phyloP scores from a whole-genome alignment of 1,140 invertebrate genomes.

The Drosophila subobscura region DNA sequence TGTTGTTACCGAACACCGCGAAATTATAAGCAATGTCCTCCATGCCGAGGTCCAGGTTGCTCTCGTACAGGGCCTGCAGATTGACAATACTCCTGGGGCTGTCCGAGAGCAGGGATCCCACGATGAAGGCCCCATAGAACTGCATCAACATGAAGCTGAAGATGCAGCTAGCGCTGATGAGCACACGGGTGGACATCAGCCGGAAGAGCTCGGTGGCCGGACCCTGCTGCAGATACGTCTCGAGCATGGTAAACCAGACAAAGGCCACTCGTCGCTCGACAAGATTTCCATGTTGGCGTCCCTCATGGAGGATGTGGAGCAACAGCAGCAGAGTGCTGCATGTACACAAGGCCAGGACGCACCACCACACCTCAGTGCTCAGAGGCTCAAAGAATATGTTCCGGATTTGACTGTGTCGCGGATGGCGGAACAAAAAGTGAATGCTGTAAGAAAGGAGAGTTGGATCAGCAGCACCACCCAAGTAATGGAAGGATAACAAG shows the following conservation, averaged over 20 bases:
- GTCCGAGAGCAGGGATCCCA: conserved; percentile 86
- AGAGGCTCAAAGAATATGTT: conserved; percentile 85
- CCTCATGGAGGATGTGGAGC: conserved; percentile 49
- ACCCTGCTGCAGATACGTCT: conserved; percentile 72
- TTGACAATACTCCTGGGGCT: conserved; percentile 85
- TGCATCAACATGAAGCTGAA: conserved; percentile 86
- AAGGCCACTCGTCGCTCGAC: conserved; percentile 49
- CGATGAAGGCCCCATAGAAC: conserved; percentile 87
- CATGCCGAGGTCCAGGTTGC: conserved; percentile 85
- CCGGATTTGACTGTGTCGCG: conserved; percentile 83
- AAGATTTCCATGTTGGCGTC: neutral
- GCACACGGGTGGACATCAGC: conserved; percentile 71
- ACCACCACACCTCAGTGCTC: conserved; percentile 82
- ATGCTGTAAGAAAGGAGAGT: conserved; percentile 35
- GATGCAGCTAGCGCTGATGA: conserved; percentile 84
- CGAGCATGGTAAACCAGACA: conserved; percentile 65
- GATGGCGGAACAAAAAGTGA: conserved; percentile 85
- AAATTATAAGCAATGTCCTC: conserved; percentile 85
- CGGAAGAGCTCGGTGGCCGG: conserved; percentile 55
- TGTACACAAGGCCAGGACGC: conserved; percentile 48
- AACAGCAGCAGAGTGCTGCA: conserved; percentile 55
- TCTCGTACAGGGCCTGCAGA: conserved; percentile 84
- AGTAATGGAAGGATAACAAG: neutral
- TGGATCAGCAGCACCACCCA: too few species aligned
- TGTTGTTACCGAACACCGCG: conserved; percentile 81